These are phyloP conservation scores for Agapostemon virescens DNA, from an alignment of 2,888 invertebrate species.

Conservation along the genomic window DNA sequence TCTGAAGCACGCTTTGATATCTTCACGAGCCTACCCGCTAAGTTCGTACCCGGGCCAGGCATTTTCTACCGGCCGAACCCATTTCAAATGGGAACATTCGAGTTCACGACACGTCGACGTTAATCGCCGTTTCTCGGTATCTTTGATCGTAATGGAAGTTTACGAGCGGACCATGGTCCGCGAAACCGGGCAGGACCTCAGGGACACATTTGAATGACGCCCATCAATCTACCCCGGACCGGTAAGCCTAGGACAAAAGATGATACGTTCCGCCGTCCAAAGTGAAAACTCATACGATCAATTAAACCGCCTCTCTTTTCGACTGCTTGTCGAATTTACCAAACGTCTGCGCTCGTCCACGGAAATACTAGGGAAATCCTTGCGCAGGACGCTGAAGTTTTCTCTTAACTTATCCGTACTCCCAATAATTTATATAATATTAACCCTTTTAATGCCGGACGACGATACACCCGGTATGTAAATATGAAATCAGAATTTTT, in stretches of 20 bases:
- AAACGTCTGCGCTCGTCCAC: too few species aligned
- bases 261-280: not conserved
- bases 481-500: too few species aligned
- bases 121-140: conserved; percentile 39
- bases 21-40: conserved; percentile 42
- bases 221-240: conserved; percentile 2
- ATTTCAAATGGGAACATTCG: conserved; percentile 41
- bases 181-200: not conserved
- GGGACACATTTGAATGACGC: conserved; percentile 8
- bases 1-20: conserved; percentile 49
- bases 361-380: too few species aligned
- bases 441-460: too few species aligned
- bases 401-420: too few species aligned
- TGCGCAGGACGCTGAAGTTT: too few species aligned
- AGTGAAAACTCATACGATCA: not conserved
- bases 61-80: conserved; percentile 19
- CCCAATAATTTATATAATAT: too few species aligned
- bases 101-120: conserved; percentile 42
- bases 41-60: not conserved
- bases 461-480: too few species aligned
- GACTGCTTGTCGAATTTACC: too few species aligned
- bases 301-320: too few species aligned
- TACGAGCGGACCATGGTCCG: conserved; percentile 14
- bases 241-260: not conserved
- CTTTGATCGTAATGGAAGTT: conserved; percentile 43